Evolutionary conservation across 2,113 vertebrate genomes (phyloP), one percentile per base, ranked within the genome.

Genomic region (Corythornis madagascariensis): DNA sequence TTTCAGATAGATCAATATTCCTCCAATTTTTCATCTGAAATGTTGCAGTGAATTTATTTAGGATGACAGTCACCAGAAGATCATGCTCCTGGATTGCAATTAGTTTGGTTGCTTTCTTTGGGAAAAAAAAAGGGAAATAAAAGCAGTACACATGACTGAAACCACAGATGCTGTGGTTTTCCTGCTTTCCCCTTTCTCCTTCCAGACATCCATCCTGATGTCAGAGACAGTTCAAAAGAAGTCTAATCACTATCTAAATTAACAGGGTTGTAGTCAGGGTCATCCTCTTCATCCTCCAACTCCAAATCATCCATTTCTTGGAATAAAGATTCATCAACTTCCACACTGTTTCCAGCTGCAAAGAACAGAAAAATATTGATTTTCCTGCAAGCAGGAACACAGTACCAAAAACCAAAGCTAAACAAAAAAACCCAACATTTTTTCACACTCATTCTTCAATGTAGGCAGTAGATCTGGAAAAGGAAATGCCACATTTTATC

Each of bases 231-330:
- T 88, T 82, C 69, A 88, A 71, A 21, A 73, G 35, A 83, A 93
- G 97, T 98, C 92, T 98, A 98, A 93, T 99, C 98, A 35, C 99
- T 99, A 72, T 98, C 99, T 93, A 98, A 96, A 75, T 98, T 98
- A 94, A 98, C 97, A 43, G 99, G 99, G 73, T 98, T 98, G 96
- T 98, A 99, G 95, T 99, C 98, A 12, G 98, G 98, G 70, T 99
- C 98, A 14, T 99, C 99, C 29, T 99, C 99, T 85, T 99, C 99
- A 33, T 99, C 98, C 22, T 98, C 99, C 94, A 99, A 94, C 73
- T 99, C 99, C 96, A 99, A 97, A 94, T 99, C 99, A 79, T 99
- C 99, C 95, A 99, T 98, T 94, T 99, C 99, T 96, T 99, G 99
- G 96, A 99, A 99, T 61, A 99, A 97, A 6, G 99, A 99, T 96